These are phyloP conservation scores for Rhabditoides inermis DNA, from an alignment of 2,888 invertebrate species.

Conservation along the genomic window DNA sequence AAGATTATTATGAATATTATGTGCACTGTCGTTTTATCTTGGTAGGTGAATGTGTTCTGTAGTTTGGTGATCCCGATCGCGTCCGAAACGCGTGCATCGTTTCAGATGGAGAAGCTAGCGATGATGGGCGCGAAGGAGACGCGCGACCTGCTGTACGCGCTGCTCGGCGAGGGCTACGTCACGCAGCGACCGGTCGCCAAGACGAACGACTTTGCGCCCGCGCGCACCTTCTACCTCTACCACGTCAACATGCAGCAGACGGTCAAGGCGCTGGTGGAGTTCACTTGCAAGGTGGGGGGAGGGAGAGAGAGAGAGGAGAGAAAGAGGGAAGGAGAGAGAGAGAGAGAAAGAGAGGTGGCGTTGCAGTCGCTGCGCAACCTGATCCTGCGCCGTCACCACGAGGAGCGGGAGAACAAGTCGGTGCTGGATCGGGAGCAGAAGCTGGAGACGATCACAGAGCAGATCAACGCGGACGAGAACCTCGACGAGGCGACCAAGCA, in stretches of 20 bases:
- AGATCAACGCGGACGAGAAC: conserved; percentile 24
- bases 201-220: conserved; percentile 66
- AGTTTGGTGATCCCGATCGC: too few species aligned
- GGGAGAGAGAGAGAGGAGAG: neutral
- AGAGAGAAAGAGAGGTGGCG: neutral
- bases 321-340: neutral
- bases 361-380: conserved; percentile 48
- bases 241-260: conserved; percentile 66
- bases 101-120: conserved; percentile 75
- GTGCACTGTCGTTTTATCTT: too few species aligned
- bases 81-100: too few species aligned
- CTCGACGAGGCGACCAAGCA: conserved; percentile 35
- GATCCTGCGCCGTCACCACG: conserved; percentile 51
- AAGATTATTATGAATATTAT: too few species aligned
- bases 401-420: conserved; percentile 50
- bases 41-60: too few species aligned
- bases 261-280: conserved; percentile 52
- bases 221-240: conserved; percentile 73
- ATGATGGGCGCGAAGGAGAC: conserved; percentile 90
- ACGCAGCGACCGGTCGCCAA: conserved; percentile 57
- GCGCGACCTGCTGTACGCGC: conserved; percentile 74
- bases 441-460: conserved; percentile 53
- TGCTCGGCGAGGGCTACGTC: conserved; percentile 71
- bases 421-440: conserved; percentile 54
- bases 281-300: conserved; percentile 53